A percentile compares a stretch with the other conserved stretches of the same genome.
Evolutionary conservation across 1,140 invertebrate species (phyloP).

Genomic region (Mylabris phalerata): DNA sequence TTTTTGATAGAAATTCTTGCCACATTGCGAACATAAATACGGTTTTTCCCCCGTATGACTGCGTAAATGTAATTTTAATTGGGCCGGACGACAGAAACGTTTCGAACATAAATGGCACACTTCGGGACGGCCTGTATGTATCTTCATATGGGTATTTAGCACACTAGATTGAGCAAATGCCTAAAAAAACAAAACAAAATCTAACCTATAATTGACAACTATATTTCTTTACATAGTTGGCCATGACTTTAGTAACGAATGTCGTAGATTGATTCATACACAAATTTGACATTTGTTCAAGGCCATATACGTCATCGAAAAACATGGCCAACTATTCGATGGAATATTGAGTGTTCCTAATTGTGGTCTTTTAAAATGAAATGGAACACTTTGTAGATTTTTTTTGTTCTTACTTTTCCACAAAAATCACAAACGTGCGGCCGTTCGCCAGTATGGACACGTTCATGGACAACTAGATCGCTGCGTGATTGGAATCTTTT

Average conservation of each 20-base stretch:
- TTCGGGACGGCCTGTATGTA: conserved; percentile 23
- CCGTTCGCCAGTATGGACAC: conserved; percentile 31
- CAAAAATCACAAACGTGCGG: conserved; percentile 38
- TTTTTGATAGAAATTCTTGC: conserved; percentile 31
- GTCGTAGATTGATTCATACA: no score
- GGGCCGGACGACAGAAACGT: conserved; percentile 23
- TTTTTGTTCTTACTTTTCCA: conserved; percentile 21
- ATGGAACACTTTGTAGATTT: no score
- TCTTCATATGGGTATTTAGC: conserved; percentile 24
- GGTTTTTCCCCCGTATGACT: conserved; percentile 33
- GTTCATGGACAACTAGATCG: conserved; percentile 18
- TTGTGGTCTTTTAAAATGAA: no score
- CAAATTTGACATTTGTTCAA: no score
- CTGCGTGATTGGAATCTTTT: conserved; percentile 10
- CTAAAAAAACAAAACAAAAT: background rate
- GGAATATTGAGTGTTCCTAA: no score
- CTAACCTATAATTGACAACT: no score
- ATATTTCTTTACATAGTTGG: background rate
- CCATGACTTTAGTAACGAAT: background rate
- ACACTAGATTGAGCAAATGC: conserved; percentile 25
- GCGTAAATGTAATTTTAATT: conserved; percentile 21
- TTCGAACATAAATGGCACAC: conserved; percentile 20
- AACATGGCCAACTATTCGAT: no score
- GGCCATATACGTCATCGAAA: no score
- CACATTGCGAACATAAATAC: conserved; percentile 33